Conservation (phyloP, 2,797 vertebrate species). For the Dipus sagitta region DNA sequence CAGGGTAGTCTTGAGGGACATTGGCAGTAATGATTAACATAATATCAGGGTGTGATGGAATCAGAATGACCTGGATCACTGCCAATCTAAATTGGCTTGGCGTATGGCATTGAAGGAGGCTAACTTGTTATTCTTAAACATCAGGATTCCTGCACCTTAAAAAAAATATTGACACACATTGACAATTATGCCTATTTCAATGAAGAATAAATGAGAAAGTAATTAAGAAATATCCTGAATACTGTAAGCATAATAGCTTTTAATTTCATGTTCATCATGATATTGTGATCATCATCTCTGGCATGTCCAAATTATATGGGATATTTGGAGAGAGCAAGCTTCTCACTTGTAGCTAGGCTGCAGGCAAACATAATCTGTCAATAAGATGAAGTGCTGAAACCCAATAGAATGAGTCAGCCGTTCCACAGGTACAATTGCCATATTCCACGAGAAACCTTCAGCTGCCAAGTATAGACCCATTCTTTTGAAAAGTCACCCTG, state of each 20-base stretch:
- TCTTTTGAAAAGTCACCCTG: slow-evolving; percentile 22
- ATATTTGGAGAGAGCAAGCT: background rate
- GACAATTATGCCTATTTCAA: background rate
- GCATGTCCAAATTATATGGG: background rate
- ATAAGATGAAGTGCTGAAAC: background rate
- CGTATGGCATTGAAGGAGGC: background rate
- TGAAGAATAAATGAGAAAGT: slow-evolving; percentile 7
- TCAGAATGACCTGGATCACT: background rate
- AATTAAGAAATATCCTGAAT: background rate
- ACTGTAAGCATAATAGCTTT: background rate
- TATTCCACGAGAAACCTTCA: background rate
- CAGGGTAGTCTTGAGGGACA: background rate
- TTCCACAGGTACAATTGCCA: background rate
- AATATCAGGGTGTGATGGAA: background rate
- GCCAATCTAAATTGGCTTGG: background rate
- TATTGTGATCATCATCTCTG: background rate
- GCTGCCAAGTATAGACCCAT: slow-evolving; percentile 12
- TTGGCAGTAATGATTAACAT: background rate
- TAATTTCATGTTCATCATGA: background rate
- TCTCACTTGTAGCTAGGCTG: slow-evolving; percentile 33
- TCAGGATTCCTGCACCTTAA: background rate
- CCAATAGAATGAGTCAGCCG: background rate
- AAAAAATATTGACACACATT: background rate
- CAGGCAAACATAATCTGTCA: slow-evolving; percentile 20
- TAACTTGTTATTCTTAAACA: background rate